phyloP scores from a whole-genome alignment of 2,797 vertebrate species.

The Pseudochirops corinnae region DNA sequence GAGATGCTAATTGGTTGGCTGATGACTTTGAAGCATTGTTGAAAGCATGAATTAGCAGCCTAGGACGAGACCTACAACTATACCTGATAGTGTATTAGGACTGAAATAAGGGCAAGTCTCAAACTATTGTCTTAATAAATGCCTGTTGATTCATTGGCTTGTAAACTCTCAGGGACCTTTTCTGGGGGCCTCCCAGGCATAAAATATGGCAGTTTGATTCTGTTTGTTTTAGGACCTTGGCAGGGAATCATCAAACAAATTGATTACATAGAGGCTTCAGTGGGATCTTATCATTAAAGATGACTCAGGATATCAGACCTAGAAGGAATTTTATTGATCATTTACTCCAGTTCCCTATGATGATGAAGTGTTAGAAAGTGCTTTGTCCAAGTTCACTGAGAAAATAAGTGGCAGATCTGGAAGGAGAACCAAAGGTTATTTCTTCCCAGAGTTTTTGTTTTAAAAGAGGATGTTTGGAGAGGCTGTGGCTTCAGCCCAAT shows the following conservation, averaged over 20 bases:
- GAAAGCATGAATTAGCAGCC: slow-evolving; percentile 13
- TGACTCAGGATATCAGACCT: not conserved
- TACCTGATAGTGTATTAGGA: not conserved
- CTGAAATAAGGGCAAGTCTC: not conserved
- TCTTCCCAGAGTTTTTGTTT: not conserved
- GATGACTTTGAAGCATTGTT: not conserved
- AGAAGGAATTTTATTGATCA: not conserved
- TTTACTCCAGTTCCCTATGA: not conserved
- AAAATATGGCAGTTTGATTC: not conserved
- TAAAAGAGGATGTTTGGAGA: not conserved
- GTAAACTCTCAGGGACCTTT: not conserved
- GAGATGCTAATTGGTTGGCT: not conserved
- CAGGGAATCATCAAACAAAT: not conserved
- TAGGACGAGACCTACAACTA: not conserved
- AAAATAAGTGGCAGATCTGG: not conserved
- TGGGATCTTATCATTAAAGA: not conserved
- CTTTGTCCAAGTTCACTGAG: not conserved
- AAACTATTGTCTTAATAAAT: not conserved
- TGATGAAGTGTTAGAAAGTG: not conserved
- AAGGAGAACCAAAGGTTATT: not conserved
- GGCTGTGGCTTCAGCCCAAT: not conserved
- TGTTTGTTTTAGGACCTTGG: not conserved
- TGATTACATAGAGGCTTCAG: not conserved
- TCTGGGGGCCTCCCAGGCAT: not conserved
- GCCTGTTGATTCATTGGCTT: not conserved